A percentile compares a stretch with the other conserved stretches of the same genome.
These are phyloP conservation scores for Charaxes varanes DNA, from an alignment of 1,140 invertebrate genomes.

Conservation along the genomic window DNA sequence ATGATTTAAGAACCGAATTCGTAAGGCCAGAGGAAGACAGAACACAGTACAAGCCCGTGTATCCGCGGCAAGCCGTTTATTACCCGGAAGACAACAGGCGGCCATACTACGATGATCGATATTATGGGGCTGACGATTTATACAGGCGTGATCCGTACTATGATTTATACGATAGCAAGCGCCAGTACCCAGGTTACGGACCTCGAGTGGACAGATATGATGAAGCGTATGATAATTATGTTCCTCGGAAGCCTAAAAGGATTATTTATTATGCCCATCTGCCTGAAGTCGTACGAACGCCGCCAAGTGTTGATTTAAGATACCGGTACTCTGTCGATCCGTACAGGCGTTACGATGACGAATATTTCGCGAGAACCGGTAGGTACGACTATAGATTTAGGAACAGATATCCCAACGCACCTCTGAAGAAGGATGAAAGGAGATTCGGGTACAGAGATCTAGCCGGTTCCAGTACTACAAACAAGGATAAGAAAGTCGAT, in stretches of 20 bases:
- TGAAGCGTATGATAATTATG: constrained; percentile 57
- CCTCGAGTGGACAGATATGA: constrained; percentile 64
- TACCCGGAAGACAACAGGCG: constrained; percentile 64
- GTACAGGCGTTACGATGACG: constrained; percentile 61
- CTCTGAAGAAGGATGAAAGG: constrained; percentile 64
- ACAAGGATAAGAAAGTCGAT: constrained; percentile 63
- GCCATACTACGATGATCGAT: constrained; percentile 61
- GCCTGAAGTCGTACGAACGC: constrained; percentile 67
- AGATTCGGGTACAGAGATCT: constrained; percentile 59
- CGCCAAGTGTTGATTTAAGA: constrained; percentile 61
- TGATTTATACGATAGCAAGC: constrained; percentile 58
- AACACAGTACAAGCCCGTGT: constrained; percentile 58
- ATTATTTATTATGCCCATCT: constrained; percentile 72
- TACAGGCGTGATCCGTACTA: constrained; percentile 59
- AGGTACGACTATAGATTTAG: constrained; percentile 62
- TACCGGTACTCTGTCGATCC: constrained; percentile 61
- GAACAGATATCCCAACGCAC: constrained; percentile 57
- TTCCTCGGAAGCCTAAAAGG: constrained; percentile 65
- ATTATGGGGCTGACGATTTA: constrained; percentile 52
- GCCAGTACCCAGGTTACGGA: constrained; percentile 47
- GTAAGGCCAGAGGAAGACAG: constrained; percentile 58
- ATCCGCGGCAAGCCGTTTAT: constrained; percentile 65
- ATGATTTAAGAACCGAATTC: constrained; percentile 68
- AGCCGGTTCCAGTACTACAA: constrained; percentile 45
- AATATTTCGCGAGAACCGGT: constrained; percentile 49